Percentiles rank a stretch among this genome's conserved stretches.
Evolutionary conservation across 2,113 vertebrate species (phyloP).

Genomic region (Ivindomyrus marchei): DNA sequence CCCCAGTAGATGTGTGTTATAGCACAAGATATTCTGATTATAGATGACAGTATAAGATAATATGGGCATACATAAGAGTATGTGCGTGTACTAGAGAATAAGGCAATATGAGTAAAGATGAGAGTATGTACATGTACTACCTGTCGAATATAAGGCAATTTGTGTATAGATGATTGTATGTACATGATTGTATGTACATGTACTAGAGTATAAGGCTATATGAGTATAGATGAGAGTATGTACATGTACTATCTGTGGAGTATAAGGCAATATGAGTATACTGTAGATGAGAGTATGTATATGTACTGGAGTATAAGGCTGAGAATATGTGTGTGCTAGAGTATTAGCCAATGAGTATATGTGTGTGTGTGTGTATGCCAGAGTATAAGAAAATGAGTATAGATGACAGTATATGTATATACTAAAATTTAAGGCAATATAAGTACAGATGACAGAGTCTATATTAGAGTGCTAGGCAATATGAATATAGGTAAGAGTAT

Average conservation of each 20-base stretch:
- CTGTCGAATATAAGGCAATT: background rate
- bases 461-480: background rate
- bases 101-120: background rate
- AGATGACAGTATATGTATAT: background rate
- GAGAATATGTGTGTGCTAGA: background rate
- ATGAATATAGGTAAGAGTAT: background rate
- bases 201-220: background rate
- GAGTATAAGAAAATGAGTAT: background rate
- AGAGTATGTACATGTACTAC: background rate
- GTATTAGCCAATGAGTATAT: background rate
- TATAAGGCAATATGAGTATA: background rate
- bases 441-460: background rate
- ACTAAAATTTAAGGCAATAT: background rate
- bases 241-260: background rate
- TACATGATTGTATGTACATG: background rate
- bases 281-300: background rate
- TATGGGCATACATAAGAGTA: background rate
- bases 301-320: background rate
- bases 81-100: background rate
- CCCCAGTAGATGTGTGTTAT: background rate
- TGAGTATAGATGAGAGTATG: background rate
- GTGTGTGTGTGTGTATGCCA: conserved; percentile 4
- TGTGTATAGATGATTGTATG: background rate
- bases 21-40: background rate
- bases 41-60: background rate